Conservation (phyloP, 2,797 vertebrate species). For the Odontamblyopus lacepedii region DNA sequence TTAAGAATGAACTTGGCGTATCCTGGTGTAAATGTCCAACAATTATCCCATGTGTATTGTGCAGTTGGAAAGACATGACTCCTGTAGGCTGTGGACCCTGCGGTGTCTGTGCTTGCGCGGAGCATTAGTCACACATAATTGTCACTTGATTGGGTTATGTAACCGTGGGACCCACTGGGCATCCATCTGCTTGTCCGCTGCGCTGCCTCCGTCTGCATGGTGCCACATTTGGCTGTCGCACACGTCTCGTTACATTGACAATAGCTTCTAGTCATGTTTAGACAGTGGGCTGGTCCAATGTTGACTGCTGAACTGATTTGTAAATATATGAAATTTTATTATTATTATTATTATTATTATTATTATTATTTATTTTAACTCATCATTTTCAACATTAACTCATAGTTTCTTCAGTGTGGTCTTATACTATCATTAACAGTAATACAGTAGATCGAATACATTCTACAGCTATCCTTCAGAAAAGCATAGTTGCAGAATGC, state of each 20-base stretch:
- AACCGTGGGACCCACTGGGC: conserved; percentile 54
- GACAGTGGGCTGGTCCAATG: conserved; percentile 8
- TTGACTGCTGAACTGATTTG: neutral
- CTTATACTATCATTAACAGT: too few species aligned
- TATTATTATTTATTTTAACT: neutral
- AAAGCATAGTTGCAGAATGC: too few species aligned
- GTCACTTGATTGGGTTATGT: conserved; percentile 54
- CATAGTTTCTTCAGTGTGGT: neutral
- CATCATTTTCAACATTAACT: neutral
- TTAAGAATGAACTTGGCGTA: neutral
- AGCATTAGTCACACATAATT: conserved; percentile 39
- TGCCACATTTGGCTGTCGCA: conserved; percentile 43
- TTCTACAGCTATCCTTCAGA: too few species aligned
- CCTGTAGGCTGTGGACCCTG: conserved; percentile 29
- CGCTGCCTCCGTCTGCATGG: conserved; percentile 42
- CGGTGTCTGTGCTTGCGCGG: conserved; percentile 28
- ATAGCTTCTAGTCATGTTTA: conserved; percentile 27
- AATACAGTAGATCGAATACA: too few species aligned
- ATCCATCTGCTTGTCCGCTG: conserved; percentile 63
- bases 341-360: neutral
- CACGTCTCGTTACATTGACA: conserved; percentile 41
- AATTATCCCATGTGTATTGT: conserved; percentile 15
- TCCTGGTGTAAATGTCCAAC: neutral
- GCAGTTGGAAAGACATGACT: conserved; percentile 25
- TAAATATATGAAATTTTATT: too few species aligned